Base-by-base conservation (phyloP, 2,888 invertebrate genomes). In the Cephus sareptanus region DNA sequence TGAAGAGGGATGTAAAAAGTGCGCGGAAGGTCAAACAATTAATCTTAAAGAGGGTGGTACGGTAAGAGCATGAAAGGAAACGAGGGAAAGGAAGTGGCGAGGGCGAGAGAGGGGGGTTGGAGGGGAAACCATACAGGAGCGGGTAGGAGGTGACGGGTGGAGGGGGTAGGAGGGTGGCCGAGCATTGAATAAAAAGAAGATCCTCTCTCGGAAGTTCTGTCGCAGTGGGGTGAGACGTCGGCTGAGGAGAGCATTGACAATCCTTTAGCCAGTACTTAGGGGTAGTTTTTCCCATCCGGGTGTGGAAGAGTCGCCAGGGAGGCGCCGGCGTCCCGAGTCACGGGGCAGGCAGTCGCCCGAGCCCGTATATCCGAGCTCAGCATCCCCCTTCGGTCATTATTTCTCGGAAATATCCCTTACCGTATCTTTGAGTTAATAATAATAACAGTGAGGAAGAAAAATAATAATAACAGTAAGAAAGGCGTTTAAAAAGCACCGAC, bases 251-350 rank as follows among this genome's bases (percentile, higher is more conserved):
- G 82, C 85, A 88, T 88, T 86, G 87, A 86, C 87, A 87, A 88
- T 88, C 85, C 85, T 87, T 87, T 88, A 85, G 84, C 83, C 82
- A 83, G 82, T 85, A 87, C 87, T 88, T 87, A 86, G 83, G 83
- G 80, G 82, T 83, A 82, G 83, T 85, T 85, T 86, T 86, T 82
- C 79, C 34, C 68, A 34, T 74, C 74, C 40, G 34, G 79, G 40
- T 31, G 33, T 30, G 70, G 40, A 71, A 31, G 70, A 68, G 40
- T 77, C 75, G 69, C 76, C 68, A 34, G 34, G 40, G 40, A 33
- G 69, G 56, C 68, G 68, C 75, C 69, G 56, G 56, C 56, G 34
- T 69, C 69, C 33, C 71, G 23, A 68, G 23, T 9, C 37, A 13
- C 69, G 71, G 71, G 56, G 9, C 23, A 56, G 56, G 56, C 56